Evolutionary conservation across 2,888 invertebrate genomes (phyloP).

Genomic region (Alloscopus bannaensis): DNA sequence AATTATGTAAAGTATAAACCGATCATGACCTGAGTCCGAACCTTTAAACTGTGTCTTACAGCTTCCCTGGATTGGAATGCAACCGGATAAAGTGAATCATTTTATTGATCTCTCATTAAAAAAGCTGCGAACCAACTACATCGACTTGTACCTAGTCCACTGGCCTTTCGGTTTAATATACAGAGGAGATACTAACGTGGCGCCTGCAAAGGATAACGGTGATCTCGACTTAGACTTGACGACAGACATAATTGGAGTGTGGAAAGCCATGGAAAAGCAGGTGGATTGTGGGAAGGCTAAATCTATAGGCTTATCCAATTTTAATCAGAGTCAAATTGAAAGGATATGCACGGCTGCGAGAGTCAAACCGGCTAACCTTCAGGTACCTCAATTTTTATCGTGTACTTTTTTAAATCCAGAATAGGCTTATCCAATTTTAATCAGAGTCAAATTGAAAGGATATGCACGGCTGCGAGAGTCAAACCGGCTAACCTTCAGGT

Average conservation of each 20-base stretch:
- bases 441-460: conserved; percentile 82
- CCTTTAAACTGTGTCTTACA: conserved; percentile 74
- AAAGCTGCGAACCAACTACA: conserved; percentile 84
- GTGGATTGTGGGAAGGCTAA: conserved; percentile 83
- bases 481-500: conserved; percentile 79
- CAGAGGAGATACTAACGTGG: conserved; percentile 80
- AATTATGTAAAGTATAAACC: neutral
- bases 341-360: conserved; percentile 80
- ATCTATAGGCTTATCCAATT: conserved; percentile 91
- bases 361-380: conserved; percentile 81
- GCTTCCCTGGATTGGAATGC: conserved; percentile 81
- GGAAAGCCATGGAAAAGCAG: conserved; percentile 82
- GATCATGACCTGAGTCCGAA: too few relatives aligned
- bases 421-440: conserved; percentile 93
- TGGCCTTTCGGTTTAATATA: conserved; percentile 83
- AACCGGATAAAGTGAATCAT: conserved; percentile 81
- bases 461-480: conserved; percentile 80
- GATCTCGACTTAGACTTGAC: conserved; percentile 69
- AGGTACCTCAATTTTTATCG: conserved; percentile 60
- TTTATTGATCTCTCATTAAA: conserved; percentile 83
- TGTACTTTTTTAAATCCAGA: too few relatives aligned
- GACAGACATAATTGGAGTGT: conserved; percentile 82
- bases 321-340: conserved; percentile 84
- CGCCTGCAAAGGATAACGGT: conserved; percentile 80
- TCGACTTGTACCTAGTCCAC: conserved; percentile 90